These are phyloP conservation scores for Phalacrocorax carbo DNA, from an alignment of 2,113 vertebrate species.

Conservation along the genomic window DNA sequence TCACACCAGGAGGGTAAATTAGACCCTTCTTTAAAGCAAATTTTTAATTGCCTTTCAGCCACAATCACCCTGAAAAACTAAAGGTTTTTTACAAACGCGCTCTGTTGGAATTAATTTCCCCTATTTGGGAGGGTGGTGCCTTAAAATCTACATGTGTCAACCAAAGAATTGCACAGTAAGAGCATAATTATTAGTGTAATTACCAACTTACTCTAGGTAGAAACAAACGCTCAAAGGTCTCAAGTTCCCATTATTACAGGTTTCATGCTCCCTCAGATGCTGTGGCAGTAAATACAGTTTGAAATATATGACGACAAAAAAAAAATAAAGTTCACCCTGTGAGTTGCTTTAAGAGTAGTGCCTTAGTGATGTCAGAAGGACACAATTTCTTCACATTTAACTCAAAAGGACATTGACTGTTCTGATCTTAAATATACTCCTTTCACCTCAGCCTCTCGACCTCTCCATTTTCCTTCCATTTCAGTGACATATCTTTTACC, in stretches of 20 bases:
- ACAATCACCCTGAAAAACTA: background rate
- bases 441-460: background rate
- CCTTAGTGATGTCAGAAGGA: background rate
- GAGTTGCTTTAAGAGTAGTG: background rate
- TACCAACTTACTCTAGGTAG: background rate
- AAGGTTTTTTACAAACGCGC: fast-evolving
- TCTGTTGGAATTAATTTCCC: background rate
- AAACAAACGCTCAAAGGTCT: background rate
- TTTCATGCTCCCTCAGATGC: background rate
- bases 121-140: background rate
- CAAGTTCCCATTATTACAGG: background rate
- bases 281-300: background rate
- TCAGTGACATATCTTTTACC: background rate
- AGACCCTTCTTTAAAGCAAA: background rate
- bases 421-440: background rate
- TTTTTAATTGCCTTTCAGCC: background rate
- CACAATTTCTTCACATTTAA: background rate
- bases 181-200: background rate
- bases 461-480: background rate
- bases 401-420: background rate
- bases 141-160: background rate
- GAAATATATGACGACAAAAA: background rate
- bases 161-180: background rate
- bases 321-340: background rate
- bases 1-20: background rate